Conservation (phyloP, 2,888 invertebrate species). For the Philonicus albiceps region DNA sequence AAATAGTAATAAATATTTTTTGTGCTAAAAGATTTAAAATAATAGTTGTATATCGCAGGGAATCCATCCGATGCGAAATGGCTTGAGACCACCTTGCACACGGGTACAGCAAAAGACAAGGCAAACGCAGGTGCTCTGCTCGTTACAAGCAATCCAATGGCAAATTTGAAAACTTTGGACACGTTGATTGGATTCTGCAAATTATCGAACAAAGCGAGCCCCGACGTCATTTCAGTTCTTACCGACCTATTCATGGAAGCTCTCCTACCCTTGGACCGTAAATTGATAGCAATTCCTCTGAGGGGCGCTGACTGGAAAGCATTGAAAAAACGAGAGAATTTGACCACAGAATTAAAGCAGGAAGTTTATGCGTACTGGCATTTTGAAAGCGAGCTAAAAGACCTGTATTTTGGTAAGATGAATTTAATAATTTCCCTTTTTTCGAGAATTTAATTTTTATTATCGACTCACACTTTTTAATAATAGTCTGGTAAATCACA, state of each 20-base stretch:
- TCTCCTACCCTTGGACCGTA: conserved; percentile 59
- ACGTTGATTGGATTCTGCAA: conserved; percentile 59
- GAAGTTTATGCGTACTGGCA: conserved; percentile 81
- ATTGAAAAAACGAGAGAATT: conserved; percentile 54
- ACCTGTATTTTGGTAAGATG: conserved; percentile 55
- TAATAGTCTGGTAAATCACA: no score
- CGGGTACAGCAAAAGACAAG: conserved; percentile 63
- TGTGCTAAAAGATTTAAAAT: not conserved
- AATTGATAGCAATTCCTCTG: conserved; percentile 57
- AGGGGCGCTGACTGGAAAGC: conserved; percentile 61
- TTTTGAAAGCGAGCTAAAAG: conserved; percentile 88
- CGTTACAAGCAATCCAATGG: conserved; percentile 62
- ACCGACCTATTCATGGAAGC: conserved; percentile 60
- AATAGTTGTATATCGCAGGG: conserved; percentile 50
- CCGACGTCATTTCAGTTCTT: conserved; percentile 58
- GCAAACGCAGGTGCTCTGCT: conserved; percentile 62
- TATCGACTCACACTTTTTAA: no score
- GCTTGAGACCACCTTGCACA: conserved; percentile 62
- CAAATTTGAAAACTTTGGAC: conserved; percentile 58
- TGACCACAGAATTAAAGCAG: conserved; percentile 69
- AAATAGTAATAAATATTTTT: conserved; percentile 55
- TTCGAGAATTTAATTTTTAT: not conserved
- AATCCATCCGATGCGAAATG: conserved; percentile 62
- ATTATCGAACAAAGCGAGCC: conserved; percentile 60
- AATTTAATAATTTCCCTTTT: not conserved